These are phyloP conservation scores for Maccullochella peelii DNA, from an alignment of 2,113 vertebrate genomes.

Conservation along the genomic window DNA sequence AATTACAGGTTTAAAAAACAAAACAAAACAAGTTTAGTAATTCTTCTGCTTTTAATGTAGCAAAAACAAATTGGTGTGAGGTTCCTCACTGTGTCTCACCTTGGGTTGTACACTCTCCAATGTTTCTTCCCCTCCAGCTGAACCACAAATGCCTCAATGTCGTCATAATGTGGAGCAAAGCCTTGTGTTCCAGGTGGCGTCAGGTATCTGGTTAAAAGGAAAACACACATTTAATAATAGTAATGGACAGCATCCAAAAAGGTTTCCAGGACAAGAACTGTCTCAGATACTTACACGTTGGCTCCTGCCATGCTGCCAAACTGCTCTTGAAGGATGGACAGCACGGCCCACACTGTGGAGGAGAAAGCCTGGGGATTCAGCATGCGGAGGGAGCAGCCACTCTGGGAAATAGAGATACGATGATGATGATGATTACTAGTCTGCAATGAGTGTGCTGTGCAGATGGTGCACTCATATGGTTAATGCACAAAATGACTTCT, in stretches of 20 bases:
- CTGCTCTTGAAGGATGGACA: slow-evolving; percentile 94
- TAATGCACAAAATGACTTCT: not conserved
- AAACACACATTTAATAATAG: not conserved
- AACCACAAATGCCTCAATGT: slow-evolving; percentile 97
- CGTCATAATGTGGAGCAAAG: slow-evolving; percentile 97
- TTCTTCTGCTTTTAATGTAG: no score
- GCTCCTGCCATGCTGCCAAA: slow-evolving; percentile 96
- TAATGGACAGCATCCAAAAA: not conserved
- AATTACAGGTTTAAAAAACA: no score
- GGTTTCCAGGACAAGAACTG: not conserved
- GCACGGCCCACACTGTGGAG: slow-evolving; percentile 89
- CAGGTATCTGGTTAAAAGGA: slow-evolving; percentile 85
- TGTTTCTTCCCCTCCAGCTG: slow-evolving; percentile 97
- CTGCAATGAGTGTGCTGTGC: not conserved
- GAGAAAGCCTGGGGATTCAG: slow-evolving; percentile 96
- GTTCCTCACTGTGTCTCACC: slow-evolving; percentile 62
- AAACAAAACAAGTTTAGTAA: no score
- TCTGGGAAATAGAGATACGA: slow-evolving; percentile 68
- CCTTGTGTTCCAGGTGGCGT: slow-evolving; percentile 94
- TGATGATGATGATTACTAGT: slow-evolving; percentile 12
- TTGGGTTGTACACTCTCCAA: slow-evolving; percentile 94
- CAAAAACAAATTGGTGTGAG: no score
- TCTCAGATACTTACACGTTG: slow-evolving; percentile 83
- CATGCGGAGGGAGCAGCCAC: slow-evolving; percentile 93
- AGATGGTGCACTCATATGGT: slow-evolving; percentile 6